A percentile compares a stretch with the other conserved stretches of the same genome.
Conservation (phyloP, 2,888 invertebrate species). For the Panzeria rudis region DNA sequence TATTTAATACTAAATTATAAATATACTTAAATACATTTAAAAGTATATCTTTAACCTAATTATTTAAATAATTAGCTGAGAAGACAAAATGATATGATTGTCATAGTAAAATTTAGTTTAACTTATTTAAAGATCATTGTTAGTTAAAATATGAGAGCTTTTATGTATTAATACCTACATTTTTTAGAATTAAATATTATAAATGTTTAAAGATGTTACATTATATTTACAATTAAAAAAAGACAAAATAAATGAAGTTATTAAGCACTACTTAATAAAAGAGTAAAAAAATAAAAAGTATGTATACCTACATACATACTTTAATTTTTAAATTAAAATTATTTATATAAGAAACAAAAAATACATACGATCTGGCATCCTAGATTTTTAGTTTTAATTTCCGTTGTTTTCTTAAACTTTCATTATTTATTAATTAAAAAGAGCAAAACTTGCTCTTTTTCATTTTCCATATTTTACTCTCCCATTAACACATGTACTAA, state of each 20-base stretch:
- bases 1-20: slow-evolving; percentile 25
- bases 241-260: slow-evolving; percentile 24
- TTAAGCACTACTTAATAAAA: slow-evolving; percentile 66
- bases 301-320: too few relatives aligned
- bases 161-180: slow-evolving; percentile 3
- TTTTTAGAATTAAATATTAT: slow-evolving; percentile 23
- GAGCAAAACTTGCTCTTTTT: too few relatives aligned
- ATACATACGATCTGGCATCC: too few relatives aligned
- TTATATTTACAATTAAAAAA: neutral
- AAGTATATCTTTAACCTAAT: neutral
- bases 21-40: slow-evolving; percentile 8
- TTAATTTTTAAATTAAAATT: neutral
- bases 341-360: too few relatives aligned
- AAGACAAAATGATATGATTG: slow-evolving; percentile 12
- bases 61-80: slow-evolving; percentile 19
- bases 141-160: neutral
- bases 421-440: too few relatives aligned
- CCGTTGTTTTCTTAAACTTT: too few relatives aligned
- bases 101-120: slow-evolving; percentile 31
- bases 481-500: neutral
- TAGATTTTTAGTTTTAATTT: too few relatives aligned
- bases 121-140: slow-evolving; percentile 16
- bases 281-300: slow-evolving; percentile 50
- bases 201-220: slow-evolving; percentile 33
- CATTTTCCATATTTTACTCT: neutral